Base-by-base conservation (phyloP, 2,888 invertebrate species). In the Hoplodrina ambigua region DNA sequence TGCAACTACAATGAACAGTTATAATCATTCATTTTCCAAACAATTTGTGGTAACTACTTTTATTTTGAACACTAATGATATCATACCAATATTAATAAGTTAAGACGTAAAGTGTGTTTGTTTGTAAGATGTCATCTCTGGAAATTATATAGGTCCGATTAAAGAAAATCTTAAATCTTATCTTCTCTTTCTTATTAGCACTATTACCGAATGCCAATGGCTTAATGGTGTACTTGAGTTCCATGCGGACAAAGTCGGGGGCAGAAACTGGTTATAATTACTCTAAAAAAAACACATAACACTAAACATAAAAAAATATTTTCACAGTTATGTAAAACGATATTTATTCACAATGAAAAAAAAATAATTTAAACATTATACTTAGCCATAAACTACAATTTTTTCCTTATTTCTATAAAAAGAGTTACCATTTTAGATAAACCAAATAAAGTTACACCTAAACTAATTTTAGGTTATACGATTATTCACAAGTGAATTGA, bases 401-500 rank as follows among this genome's bases (percentile, higher is more conserved):
- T 54, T 70, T 20, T 59, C 49, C 70, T 70, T 5, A 70, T 59
- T 49, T 70, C 15, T 10, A 70, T 41, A 13, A 49, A 56, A 41
- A 41, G 2, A 41, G 37, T 20, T 37, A 5, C 1, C 7, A 13
- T 46, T 17, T 41, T 20, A 59, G 25, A 41, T 70, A 46, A 69
- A 46, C 33, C 4, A 0, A 13, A 50, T 41, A 3, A 15, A 70
- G 4, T 19, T n/a, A 3, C n/a, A 69, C 4, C 2, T 25, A 33
- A 52, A 53, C n/a, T 50, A 44, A n/a, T 19, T 41, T 44, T 25
- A 25, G 15, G 4, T 33, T 33, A 4, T 2, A 63, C 15, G 2
- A 2, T 46, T 8, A 49, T 6, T 13, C 17, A 46, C 25, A 37
- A 46, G 53, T 41, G 19, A n/a, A n/a, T 59, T 19, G 2, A 17